Evolutionary conservation across 1,140 invertebrate species (phyloP), one percentile per base, ranked within the genome.

Genomic region (Paraescarpia echinospica): DNA sequence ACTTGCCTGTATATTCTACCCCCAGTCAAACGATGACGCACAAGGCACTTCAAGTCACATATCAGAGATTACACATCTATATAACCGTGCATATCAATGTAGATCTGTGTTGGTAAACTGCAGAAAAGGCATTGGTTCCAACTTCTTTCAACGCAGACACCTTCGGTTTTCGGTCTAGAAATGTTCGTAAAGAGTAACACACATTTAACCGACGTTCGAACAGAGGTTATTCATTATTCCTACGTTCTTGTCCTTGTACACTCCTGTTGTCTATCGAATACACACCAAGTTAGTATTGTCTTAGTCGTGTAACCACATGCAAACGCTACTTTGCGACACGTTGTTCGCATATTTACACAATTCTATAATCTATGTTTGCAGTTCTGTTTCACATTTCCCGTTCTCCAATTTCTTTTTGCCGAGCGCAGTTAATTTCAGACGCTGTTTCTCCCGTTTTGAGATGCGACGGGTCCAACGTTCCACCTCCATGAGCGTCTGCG

Each of bases 401-500:
- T 77, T 77, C 22, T 77, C 59, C 12, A 77, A 6, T 77, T 18
- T 31, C 2, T 77, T 31, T 6, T 31, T 2, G 59, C 59, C 59
- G 59, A 6, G 8, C 59, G 59, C 4, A 6, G 27, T 18, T 27
- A 77, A 18, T 31, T 77, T 77, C 59, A 77, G 27, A 12, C 59
- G 59, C 27, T 77, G 59, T 77, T 77, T 77, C 59, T 77, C 59
- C 1, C 59, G 59, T 77, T 77, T 77, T 77, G 59, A 77, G 59
- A 77, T 77, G 59, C 59, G 59, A 22, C 59, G 59, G 22, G 34
- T 89, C 48, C 88, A 94, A 41, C 91, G 89, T 92, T 94, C 94
- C 6, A 94, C 93, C 59, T 95, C 94, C 27, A 95, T 35, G 33
- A 95, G 93, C 1, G 95, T 95, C 35, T 94, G 93, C 27, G 95